A percentile compares a stretch with the other conserved stretches of the same genome.
Evolutionary conservation across 2,888 invertebrate genomes (phyloP).

Genomic region (Hoplodrina ambigua): DNA sequence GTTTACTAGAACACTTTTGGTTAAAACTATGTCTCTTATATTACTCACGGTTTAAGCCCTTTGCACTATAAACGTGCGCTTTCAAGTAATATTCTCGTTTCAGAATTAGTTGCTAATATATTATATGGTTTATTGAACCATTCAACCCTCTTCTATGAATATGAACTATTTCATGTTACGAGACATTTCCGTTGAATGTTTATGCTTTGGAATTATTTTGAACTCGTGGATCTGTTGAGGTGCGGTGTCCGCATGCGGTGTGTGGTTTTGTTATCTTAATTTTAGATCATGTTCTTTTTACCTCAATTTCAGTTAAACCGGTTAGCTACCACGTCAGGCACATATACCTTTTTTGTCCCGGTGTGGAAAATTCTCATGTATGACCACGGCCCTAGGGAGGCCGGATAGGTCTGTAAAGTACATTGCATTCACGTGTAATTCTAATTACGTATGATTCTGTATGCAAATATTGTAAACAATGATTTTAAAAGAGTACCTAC

Average conservation of each 20-base stretch:
- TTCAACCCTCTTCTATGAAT: conserved; percentile 40
- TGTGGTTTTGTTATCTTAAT: no score
- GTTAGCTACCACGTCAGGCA: no score
- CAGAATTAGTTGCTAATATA: conserved; percentile 49
- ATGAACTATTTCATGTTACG: conserved; percentile 31
- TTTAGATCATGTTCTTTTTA: no score
- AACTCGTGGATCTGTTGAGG: neutral
- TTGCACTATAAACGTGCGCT: conserved; percentile 17
- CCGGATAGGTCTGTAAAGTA: no score
- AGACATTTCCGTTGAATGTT: conserved; percentile 15
- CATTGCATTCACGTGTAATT: no score
- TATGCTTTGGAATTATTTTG: conserved; percentile 6
- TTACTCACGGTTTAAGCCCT: conserved; percentile 25
- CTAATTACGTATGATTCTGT: no score
- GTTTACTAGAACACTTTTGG: conserved; percentile 51
- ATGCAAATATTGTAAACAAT: no score
- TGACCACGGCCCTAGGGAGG: no score
- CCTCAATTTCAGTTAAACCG: no score
- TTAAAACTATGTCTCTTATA: conserved; percentile 20
- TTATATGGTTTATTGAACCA: conserved; percentile 44
- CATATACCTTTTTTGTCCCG: no score
- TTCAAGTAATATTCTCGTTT: conserved; percentile 27
- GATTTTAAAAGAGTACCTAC: no score
- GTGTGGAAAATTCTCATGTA: no score
- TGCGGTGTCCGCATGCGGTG: neutral